A percentile compares a stretch with the other conserved stretches of the same genome.
Evolutionary conservation across 2,888 invertebrate species (phyloP).

Genomic region (Drosophila prostipennis): DNA sequence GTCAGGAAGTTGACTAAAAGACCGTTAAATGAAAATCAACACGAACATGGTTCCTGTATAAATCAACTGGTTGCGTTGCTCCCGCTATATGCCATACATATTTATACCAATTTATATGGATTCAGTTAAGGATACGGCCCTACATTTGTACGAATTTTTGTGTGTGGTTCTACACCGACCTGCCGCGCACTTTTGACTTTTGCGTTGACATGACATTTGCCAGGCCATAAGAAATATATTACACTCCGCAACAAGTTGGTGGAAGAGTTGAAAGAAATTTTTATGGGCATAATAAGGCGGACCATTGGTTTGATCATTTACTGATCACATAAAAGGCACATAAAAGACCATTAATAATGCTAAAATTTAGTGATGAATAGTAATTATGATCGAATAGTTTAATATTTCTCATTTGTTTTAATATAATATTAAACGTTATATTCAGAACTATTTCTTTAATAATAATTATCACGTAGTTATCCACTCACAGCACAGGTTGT

Average conservation of each 20-base stretch:
- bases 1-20: slow-evolving; percentile 81
- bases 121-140: slow-evolving; percentile 15
- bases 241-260: slow-evolving; percentile 45
- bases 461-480: too few species aligned
- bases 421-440: too few species aligned
- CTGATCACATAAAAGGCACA: too few species aligned
- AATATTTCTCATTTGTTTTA: too few species aligned
- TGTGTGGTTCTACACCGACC: slow-evolving; percentile 31
- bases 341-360: not conserved
- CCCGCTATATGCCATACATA: slow-evolving; percentile 43
- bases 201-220: slow-evolving; percentile 80
- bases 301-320: slow-evolving; percentile 9
- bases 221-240: slow-evolving; percentile 43
- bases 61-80: slow-evolving; percentile 76
- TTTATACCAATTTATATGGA: slow-evolving; percentile 38
- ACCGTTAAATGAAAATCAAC: slow-evolving; percentile 81
- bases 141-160: slow-evolving; percentile 23
- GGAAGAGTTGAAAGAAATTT: not conserved
- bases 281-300: not conserved
- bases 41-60: slow-evolving; percentile 71
- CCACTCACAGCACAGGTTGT: too few species aligned
- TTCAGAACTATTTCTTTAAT: too few species aligned
- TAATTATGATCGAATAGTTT: not conserved
- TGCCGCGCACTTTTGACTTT: slow-evolving; percentile 70
- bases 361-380: not conserved